A percentile compares a stretch with the other conserved stretches of the same genome.
Conservation (phyloP, 2,797 vertebrate species). For the Myotis daubentonii region DNA sequence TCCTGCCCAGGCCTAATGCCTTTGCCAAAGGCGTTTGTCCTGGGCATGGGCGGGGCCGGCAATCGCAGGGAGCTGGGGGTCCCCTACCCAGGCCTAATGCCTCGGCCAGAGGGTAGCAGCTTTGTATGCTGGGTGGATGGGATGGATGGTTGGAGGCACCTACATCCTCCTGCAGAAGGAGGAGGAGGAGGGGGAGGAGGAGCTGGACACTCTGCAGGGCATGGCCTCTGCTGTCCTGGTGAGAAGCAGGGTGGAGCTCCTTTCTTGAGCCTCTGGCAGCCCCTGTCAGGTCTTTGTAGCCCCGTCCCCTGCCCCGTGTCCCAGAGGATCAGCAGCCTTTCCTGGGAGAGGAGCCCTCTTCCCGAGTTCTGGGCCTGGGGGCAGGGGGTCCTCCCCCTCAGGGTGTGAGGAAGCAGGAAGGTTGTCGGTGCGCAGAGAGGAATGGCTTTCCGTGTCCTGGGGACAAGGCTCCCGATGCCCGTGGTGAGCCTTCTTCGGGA, state of each 20-base stretch:
- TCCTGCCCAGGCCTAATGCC: no score
- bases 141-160: constrained; percentile 88
- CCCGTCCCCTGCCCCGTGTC: background rate
- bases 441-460: background rate
- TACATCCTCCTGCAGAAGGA: no score
- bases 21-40: no score
- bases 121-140: constrained; percentile 93
- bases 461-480: background rate
- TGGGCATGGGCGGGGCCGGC: no score
- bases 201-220: constrained; percentile 90
- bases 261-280: background rate
- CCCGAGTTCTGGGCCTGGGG: background rate
- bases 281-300: background rate
- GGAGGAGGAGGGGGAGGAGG: constrained; percentile 75
- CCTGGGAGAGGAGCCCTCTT: background rate
- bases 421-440: background rate
- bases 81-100: no score
- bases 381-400: background rate
- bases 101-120: constrained; percentile 61
- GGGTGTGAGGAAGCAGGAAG: background rate
- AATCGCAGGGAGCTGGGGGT: no score
- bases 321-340: background rate
- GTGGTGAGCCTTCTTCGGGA: background rate
- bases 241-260: constrained; percentile 61
- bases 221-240: constrained; percentile 94